Evolutionary conservation across 2,888 invertebrate species (phyloP), one percentile per base, ranked within the genome.

Genomic region (Himalopsyche tibetana): DNA sequence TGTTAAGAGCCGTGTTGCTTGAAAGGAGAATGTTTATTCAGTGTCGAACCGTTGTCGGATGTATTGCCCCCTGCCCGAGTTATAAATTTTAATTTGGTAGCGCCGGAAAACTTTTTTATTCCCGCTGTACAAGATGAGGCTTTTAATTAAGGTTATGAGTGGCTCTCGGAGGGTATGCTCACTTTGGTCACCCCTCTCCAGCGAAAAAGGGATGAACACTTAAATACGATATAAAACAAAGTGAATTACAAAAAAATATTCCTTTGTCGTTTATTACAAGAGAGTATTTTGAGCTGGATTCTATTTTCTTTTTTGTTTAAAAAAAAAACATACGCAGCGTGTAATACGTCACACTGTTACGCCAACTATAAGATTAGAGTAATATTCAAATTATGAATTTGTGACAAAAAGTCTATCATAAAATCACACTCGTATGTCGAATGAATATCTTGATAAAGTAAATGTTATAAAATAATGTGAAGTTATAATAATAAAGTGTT

Each of bases 61-160:
- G 84, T 80, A 80, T 84, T 69, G 83, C 85, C 83, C 87, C 88
- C 86, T 87, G 86, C 87, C 87, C 86, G 85, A 81, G 86, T 86
- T 85, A 88, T 88, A 88, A 88, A 88, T 88, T 88, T 88, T 88
- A 88, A 88, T 88, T 88, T 88, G 87, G 86, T 82, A 87, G 85
- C 86, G 55, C 85, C 87, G 87, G 88, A 88, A 74, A 88, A 87
- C 86, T 87, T 88, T 88, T 88, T 88, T 87, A 84, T 84, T 88
- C 87, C 82, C 88, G 85, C 88, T 86, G 87, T 82, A 63, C 82
- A 88, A 88, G 87, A 88, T 88, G 88, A 88, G 88, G 88, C 88
- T 88, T 88, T 88, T 88, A 88, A 88, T 88, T 88, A 88, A 88
- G 88, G 88, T 88, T 88, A 88, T 88, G 87, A 88, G 87, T 87